Conservation (phyloP, 2,113 vertebrate species). For the Colistium nudipinnis region DNA sequence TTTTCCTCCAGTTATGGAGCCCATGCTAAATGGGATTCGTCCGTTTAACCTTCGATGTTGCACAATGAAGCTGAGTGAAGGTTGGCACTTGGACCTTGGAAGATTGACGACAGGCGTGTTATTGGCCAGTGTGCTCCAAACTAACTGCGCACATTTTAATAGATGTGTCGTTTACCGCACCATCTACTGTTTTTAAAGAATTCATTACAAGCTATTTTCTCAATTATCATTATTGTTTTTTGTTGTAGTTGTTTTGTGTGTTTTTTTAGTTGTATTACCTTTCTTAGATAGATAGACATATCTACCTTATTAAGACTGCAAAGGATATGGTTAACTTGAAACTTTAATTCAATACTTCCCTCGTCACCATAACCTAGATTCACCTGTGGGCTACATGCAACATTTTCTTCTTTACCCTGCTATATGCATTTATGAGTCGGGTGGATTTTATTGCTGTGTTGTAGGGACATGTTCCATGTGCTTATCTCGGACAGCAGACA, state of each 20-base stretch:
- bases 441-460: slow-evolving; percentile 14
- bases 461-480: slow-evolving; percentile 30
- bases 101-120: background rate
- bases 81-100: slow-evolving; percentile 28
- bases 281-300: too few relatives aligned
- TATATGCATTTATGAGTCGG: background rate
- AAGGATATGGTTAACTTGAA: slow-evolving; percentile 12
- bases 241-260: too few relatives aligned
- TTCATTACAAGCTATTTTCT: background rate
- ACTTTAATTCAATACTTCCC: slow-evolving; percentile 1
- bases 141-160: background rate
- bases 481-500: slow-evolving; percentile 70
- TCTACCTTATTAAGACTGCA: too few relatives aligned
- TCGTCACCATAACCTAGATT: slow-evolving; percentile 25
- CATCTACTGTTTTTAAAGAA: too few relatives aligned
- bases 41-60: slow-evolving; percentile 32
- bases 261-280: too few relatives aligned
- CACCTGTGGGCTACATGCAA: background rate
- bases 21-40: background rate
- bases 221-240: too few relatives aligned
- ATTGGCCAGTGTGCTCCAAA: background rate
- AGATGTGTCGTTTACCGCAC: background rate
- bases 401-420: background rate
- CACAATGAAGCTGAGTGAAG: slow-evolving; percentile 36
- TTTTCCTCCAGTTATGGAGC: background rate